Base-by-base conservation (phyloP, 2,888 invertebrate species). In the Euzophera pinguis region DNA sequence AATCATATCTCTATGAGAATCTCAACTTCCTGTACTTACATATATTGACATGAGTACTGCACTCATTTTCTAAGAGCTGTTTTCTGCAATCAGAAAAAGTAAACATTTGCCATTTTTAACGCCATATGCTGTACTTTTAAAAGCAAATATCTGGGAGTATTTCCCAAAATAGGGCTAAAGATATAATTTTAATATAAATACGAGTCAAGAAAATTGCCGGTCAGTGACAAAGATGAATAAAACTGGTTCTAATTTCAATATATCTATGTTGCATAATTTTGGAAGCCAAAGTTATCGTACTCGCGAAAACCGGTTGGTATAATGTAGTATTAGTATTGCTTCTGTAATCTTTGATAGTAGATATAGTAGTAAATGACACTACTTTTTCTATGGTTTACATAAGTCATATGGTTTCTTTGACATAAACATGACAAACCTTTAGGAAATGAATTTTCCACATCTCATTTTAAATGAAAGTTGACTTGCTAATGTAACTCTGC, bases 191-290 rank as follows among this genome's bases (percentile, higher is more conserved):
- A 5, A 3, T 5, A 22, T 5, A 22, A 22, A 22, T 22, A 22
- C 5, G 5, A 3, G 5, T 22, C 22, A 22, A 22, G 22, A 22
- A 22, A 22, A 22, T 22, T 22, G 2, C 22, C 22, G 41, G 41
- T 41, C 41, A 45, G 32, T n/a, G 45, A 7, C 13, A 32, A 14
- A 45, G 16, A n/a, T 45, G 34, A 45, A 45, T 45, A 45, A 45
- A 45, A n/a, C 34, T 13, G 45, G 16, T 45, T 10, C 32, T 5
- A 14, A 32, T 45, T 45, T 45, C 32, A 32, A 45, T 45, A 32
- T 14, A 32, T 27, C 29, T 45, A 13, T 6, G 8, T 45, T 45
- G 32, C 45, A 45, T 45, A 45, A 45, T 45, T 45, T 45, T 32
- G 45, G 43, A 29, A 43, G 42, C 9, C 27, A 7, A 32, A 32